Evolutionary conservation across 2,797 vertebrate genomes (phyloP), one percentile per base, ranked within the genome.

Genomic region (Oreochromis mossambicus): DNA sequence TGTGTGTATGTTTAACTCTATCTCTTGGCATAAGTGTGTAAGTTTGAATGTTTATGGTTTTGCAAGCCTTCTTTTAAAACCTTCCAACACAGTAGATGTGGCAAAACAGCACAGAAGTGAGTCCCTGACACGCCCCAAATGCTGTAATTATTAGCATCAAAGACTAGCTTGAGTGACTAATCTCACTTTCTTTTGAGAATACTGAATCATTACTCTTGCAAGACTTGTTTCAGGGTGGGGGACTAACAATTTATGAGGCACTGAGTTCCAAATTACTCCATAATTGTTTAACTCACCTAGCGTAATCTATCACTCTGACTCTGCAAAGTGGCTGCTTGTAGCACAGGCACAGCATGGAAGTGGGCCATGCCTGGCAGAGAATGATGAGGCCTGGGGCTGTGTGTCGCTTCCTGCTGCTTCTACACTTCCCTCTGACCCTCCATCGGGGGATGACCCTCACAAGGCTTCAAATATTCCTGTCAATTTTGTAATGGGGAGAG

Each of bases 241-340:
- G 79, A 89, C 77, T 41, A 34, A 85, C 84, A 89, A 88, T 93
- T 94, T 88, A 93, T 83, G 84, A 93, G 84, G 80, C 85, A 91
- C 78, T 80, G 83, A 86, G 89, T 83, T 91, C 76, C 85, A 94
- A 94, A 94, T 94, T 93, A 93, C 85, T 56, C 80, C 3, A 24
- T 95, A 94, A 96, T 96, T 95, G 94, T 96, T 95, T 87, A 92
- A 94, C 92, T 92, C 92, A 89, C 92, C 93, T 88, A 17, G 89
- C 0, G 56, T 86, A 86, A 96, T 97, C 91, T 80, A 96, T 96
- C 95, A 96, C 94, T 83, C 83, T 91, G 95, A 94, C 94, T 94
- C 76, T 78, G 90, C 82, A 89, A 83, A 93, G 92, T 77, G 87
- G 85, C 86, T 84, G 84, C 46, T 77, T 78, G 83, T 70, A 89